These are phyloP conservation scores for Acropora tenuis DNA, from an alignment of 64 coral and sea anemone species.

Conservation along the genomic window DNA sequence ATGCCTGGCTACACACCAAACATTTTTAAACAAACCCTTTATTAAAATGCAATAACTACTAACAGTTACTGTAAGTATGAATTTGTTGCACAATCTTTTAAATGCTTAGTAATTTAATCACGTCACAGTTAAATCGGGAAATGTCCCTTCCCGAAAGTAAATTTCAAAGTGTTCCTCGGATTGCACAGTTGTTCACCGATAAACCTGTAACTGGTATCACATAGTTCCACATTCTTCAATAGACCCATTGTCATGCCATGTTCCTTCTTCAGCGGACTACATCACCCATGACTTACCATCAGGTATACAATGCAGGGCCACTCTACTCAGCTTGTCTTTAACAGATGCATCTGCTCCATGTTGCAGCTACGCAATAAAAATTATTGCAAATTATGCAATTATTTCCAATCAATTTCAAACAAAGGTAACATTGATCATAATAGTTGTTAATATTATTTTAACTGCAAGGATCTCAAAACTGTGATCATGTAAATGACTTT, in stretches of 20 bases:
- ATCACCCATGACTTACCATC: constrained; percentile 58
- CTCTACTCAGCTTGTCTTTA: constrained; percentile 79
- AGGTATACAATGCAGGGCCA: constrained; percentile 78
- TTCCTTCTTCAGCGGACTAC: neutral
- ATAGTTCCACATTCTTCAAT: too few species aligned
- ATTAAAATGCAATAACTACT: neutral
- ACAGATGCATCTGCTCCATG: constrained; percentile 83
- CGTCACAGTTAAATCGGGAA: neutral
- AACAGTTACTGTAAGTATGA: constrained; percentile 36
- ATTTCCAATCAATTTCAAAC: neutral
- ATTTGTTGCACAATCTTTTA: neutral
- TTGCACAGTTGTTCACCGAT: too few species aligned
- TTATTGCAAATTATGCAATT: too few species aligned
- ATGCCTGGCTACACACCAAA: too few species aligned
- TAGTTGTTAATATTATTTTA: too few species aligned
- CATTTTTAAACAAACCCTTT: too few species aligned
- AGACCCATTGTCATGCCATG: too few species aligned
- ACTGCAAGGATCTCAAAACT: too few species aligned
- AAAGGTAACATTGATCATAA: neutral
- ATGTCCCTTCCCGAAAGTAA: neutral
- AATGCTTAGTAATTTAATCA: neutral
- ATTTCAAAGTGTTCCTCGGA: neutral
- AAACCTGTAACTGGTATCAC: too few species aligned
- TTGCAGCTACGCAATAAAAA: constrained; percentile 62
- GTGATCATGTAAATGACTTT: too few species aligned